phyloP scores from a whole-genome alignment of 2,113 vertebrate genomes.

The Dromas ardeola region DNA sequence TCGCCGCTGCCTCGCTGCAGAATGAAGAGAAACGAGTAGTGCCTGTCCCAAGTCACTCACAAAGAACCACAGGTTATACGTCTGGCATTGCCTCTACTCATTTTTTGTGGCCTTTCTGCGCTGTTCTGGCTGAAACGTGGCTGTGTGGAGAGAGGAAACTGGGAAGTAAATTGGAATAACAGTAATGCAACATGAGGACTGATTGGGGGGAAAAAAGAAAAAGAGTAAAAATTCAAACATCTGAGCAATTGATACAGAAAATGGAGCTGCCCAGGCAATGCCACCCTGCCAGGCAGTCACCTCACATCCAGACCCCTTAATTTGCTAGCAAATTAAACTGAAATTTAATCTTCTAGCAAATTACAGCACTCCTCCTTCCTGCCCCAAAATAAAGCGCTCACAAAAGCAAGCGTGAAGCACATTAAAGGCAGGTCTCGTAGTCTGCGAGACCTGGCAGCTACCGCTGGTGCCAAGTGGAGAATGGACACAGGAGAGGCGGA shows the following conservation, averaged over 20 bases:
- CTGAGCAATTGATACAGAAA: neutral
- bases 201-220: neutral
- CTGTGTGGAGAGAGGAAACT: neutral
- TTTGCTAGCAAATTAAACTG: neutral
- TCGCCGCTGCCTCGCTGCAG: neutral
- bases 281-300: neutral
- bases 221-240: neutral
- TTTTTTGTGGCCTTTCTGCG: neutral
- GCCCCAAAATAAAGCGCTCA: neutral
- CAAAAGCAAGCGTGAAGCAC: neutral
- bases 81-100: no score
- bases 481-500: neutral
- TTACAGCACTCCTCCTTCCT: neutral
- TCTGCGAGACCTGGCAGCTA: neutral
- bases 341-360: neutral
- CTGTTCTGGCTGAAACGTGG: neutral
- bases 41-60: neutral
- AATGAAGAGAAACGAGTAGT: accelerated
- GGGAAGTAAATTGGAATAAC: neutral
- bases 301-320: neutral
- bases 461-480: neutral
- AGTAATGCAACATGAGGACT: neutral
- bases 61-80: neutral
- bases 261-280: neutral
- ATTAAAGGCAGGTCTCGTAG: neutral